Evolutionary conservation across 30 jellyfish, hydroid and myxozoan species (phyloP).

Genomic region (Pelagia noctiluca): DNA sequence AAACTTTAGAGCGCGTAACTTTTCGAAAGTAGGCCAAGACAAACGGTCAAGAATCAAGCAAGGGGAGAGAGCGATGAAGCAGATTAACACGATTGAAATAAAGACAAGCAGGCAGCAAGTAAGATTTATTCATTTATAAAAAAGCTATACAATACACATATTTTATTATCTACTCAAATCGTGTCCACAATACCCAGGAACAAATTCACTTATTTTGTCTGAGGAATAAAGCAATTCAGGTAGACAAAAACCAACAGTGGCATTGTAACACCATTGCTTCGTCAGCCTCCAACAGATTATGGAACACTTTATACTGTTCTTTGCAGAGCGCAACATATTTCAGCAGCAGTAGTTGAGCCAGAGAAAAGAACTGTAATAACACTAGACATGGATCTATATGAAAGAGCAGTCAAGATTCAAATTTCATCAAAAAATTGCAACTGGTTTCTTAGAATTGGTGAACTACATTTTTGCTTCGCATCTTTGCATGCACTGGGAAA

Average conservation of each 20-base stretch:
- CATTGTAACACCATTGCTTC: constrained; percentile 16
- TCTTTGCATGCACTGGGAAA: constrained; percentile 23
- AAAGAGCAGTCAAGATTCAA: constrained; percentile 26
- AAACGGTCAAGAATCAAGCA: too few species aligned
- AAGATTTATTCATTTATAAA: too few species aligned
- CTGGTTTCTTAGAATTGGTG: constrained; percentile 16
- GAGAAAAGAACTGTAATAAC: constrained; percentile 3
- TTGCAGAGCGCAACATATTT: constrained; percentile 10
- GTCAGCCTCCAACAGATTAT: constrained; percentile 16
- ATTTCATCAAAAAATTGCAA: background rate
- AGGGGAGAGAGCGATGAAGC: too few species aligned
- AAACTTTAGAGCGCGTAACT: too few species aligned
- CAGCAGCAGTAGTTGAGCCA: constrained; percentile 12
- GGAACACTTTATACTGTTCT: constrained; percentile 5
- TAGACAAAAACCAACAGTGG: constrained; percentile 16
- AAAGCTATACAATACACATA: too few species aligned
- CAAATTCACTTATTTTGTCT: background rate
- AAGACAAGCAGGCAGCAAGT: too few species aligned
- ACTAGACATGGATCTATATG: constrained; percentile 23
- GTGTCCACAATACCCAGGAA: too few species aligned
- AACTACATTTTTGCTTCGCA: constrained; percentile 9
- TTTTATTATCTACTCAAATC: too few species aligned
- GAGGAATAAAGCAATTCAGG: constrained; percentile 1
- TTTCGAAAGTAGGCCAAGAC: too few species aligned
- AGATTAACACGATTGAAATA: too few species aligned